Conservation (phyloP, 2,888 invertebrate genomes). For the Heliconius aoede region DNA sequence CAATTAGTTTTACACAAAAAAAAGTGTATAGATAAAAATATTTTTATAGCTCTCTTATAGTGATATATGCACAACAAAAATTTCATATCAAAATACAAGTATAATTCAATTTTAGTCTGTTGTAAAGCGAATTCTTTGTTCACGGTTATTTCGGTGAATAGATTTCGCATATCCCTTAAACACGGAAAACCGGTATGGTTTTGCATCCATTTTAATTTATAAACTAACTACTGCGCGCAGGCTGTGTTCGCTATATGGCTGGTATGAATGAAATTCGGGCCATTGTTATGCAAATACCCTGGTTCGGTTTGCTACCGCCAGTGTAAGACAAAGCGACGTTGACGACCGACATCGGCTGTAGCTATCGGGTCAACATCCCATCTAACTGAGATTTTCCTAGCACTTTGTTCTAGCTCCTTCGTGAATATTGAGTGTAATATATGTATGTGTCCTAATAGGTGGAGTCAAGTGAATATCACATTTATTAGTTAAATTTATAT, state of each 20-base stretch:
- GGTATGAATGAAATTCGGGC: slow-evolving; percentile 72
- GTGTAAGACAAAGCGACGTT: slow-evolving; percentile 80
- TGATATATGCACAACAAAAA: neutral
- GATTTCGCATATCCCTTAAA: slow-evolving; percentile 28
- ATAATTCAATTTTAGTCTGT: slow-evolving; percentile 14
- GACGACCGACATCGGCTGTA: slow-evolving; percentile 76
- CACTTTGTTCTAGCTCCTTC: slow-evolving; percentile 58
- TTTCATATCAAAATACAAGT: slow-evolving; percentile 8
- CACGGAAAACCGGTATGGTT: slow-evolving; percentile 33
- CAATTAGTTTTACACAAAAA: slow-evolving; percentile 15
- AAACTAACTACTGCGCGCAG: slow-evolving; percentile 41
- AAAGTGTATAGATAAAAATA: neutral
- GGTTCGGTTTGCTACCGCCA: slow-evolving; percentile 76
- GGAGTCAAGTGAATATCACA: neutral
- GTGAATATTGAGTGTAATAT: slow-evolving; percentile 40
- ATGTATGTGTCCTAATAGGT: neutral
- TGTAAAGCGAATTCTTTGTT: slow-evolving; percentile 21
- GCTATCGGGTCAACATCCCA: slow-evolving; percentile 72
- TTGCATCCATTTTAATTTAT: slow-evolving; percentile 45
- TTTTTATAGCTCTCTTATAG: neutral
- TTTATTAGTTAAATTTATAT: neutral
- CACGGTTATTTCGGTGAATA: slow-evolving; percentile 19
- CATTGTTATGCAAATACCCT: slow-evolving; percentile 82
- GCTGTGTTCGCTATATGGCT: slow-evolving; percentile 40
- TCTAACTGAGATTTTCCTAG: slow-evolving; percentile 55